Conservation (phyloP, 2,113 vertebrate species). For the Steatornis caripensis region DNA sequence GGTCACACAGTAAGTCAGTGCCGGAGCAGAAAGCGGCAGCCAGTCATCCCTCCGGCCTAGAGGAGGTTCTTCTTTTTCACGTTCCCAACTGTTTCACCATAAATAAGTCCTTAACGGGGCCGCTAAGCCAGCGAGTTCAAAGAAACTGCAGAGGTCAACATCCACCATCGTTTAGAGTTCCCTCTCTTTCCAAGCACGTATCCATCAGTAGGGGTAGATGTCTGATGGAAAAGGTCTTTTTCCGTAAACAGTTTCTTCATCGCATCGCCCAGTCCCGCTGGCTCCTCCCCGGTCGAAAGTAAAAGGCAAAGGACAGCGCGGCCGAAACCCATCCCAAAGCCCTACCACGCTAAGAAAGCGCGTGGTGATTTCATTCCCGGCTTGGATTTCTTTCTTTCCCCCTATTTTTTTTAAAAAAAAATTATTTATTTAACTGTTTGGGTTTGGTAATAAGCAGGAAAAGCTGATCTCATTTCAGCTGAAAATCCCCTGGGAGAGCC, state of each 20-base stretch:
- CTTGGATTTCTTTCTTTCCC: background rate
- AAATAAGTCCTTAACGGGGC: background rate
- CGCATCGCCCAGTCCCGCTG: background rate
- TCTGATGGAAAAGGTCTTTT: fast-evolving
- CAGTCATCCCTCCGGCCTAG: fast-evolving
- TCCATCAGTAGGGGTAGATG: background rate
- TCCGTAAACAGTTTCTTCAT: background rate
- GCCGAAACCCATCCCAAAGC: background rate
- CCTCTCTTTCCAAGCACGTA: background rate
- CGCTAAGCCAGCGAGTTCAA: background rate
- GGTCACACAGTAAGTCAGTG: background rate
- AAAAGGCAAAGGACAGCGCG: background rate
- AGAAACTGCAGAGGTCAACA: background rate
- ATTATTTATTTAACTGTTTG: background rate
- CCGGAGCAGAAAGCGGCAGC: background rate
- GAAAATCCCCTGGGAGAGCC: background rate
- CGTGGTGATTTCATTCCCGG: background rate
- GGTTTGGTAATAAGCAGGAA: background rate
- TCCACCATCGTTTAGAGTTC: background rate
- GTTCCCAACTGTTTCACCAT: background rate
- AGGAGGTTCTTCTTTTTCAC: background rate
- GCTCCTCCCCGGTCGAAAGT: background rate
- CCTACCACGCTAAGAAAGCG: background rate
- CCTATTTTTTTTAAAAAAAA: too few relatives aligned
- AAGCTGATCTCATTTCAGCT: background rate